Base-by-base conservation (phyloP, 2,888 invertebrate species). In the Epinotia bilunana region DNA sequence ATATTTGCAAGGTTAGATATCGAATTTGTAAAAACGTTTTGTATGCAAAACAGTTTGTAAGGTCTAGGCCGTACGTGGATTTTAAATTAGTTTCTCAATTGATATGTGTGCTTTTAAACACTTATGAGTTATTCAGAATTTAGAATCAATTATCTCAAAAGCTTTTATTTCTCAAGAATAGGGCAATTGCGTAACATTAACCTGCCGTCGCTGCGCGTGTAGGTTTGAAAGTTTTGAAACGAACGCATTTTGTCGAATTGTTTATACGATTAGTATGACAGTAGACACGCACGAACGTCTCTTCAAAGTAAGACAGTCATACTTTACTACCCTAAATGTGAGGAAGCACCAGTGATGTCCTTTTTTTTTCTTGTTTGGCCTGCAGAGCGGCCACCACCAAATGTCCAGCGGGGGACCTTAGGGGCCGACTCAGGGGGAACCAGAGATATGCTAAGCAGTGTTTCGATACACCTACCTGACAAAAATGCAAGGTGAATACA, bases 41-140 rank as follows among this genome's bases (percentile, higher is more conserved):
- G 77, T 77, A 74, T 77, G 74, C 74, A 70, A 74, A 76, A 68
- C 67, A 72, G 75, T 55, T 46, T 61, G 69, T 80, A 82, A 82
- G 84, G 86, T 83, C 82, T 84, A 83, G 83, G 86, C 80, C 83
- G 76, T 71, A 82, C 84, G 82, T 84, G 83, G 67, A 57, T 33
- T 53, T 61, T 23, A 28, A 33, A 53, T 53, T 65, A 11, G 11
- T 53, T n/a, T 7, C n/a, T 53, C 53, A 53, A 53, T 49, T 49
- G 53, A n/a, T 13, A 46, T 39, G 39, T 39, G 7, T 39, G 49
- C 4, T 16, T 49, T 49, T 12, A 13, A 46, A 49, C 16, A 7
- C 28, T 60, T n/a, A 46, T 23, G 3, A 28, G 11, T 7, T 23
- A 23, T 49, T 4, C 9, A 6, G 18, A 64, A 16, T 58, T 16